Evolutionary conservation across 2,113 vertebrate species (phyloP).

Genomic region (Zingel zingel): DNA sequence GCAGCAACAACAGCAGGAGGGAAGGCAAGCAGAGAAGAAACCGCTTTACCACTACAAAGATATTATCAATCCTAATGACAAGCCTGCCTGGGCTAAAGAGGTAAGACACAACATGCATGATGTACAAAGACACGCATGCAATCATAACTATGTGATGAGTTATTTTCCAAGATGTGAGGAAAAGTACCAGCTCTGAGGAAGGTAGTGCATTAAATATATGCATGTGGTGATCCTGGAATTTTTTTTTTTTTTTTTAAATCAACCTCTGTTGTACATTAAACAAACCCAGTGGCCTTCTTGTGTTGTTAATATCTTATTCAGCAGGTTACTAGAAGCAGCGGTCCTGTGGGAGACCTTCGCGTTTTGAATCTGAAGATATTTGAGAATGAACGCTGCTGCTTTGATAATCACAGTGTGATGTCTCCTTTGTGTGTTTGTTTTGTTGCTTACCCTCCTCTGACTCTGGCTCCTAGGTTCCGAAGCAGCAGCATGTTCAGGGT

Average conservation of each 20-base stretch:
- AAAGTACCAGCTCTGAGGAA: background rate
- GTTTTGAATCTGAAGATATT: slow-evolving; percentile 23
- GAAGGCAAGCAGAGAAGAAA: slow-evolving; percentile 91
- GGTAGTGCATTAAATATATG: background rate
- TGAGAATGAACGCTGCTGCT: background rate
- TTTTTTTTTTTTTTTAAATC: background rate
- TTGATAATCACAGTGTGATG: slow-evolving; percentile 6
- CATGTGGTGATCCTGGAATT: background rate
- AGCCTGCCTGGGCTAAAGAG: slow-evolving; percentile 97
- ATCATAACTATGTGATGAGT: slow-evolving; percentile 4
- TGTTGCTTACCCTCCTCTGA: slow-evolving; percentile 76
- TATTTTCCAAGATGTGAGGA: background rate
- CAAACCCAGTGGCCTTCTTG: slow-evolving; percentile 24
- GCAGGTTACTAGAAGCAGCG: slow-evolving; percentile 42
- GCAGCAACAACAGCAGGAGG: slow-evolving; percentile 87
- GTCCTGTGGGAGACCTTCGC: background rate
- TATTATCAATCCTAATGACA: slow-evolving; percentile 91
- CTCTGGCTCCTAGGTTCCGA: slow-evolving; percentile 81
- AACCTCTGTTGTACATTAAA: background rate
- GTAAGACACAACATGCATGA: slow-evolving; percentile 72
- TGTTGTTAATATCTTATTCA: slow-evolving; percentile 24
- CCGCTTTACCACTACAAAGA: slow-evolving; percentile 96
- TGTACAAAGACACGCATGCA: slow-evolving; percentile 3
- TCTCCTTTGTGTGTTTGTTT: slow-evolving; percentile 44
- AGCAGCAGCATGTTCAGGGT: slow-evolving; percentile 76